These are phyloP conservation scores for Lysandra coridon DNA, from an alignment of 2,888 invertebrate genomes.

Conservation along the genomic window DNA sequence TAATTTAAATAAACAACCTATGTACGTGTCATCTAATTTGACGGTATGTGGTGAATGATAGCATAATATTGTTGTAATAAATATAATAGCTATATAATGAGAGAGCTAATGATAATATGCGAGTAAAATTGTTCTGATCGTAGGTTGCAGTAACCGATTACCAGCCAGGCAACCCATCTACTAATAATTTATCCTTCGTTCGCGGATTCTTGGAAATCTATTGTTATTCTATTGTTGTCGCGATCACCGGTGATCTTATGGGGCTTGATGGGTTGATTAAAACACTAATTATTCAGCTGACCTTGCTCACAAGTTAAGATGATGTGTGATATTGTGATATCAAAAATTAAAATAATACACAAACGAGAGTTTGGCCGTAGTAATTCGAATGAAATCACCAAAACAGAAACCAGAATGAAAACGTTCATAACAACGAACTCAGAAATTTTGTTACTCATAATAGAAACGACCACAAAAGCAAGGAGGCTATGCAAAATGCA, in stretches of 20 bases:
- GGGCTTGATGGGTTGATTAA: too few relatives aligned
- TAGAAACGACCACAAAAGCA: neutral
- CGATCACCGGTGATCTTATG: too few relatives aligned
- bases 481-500: conserved; percentile 24
- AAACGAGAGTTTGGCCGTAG: neutral
- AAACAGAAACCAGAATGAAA: neutral
- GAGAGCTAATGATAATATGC: too few relatives aligned
- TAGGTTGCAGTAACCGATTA: too few relatives aligned
- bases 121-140: too few relatives aligned
- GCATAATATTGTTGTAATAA: neutral
- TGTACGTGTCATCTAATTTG: neutral
- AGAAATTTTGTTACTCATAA: neutral
- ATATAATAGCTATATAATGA: neutral
- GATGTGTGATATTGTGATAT: neutral
- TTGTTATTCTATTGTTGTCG: too few relatives aligned
- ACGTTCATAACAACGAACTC: neutral
- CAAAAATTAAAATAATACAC: neutral
- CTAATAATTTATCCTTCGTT: too few relatives aligned
- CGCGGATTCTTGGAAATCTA: too few relatives aligned
- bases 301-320: too few relatives aligned
- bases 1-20: conserved; percentile 40
- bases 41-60: neutral
- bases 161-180: too few relatives aligned
- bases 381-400: neutral
- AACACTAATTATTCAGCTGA: too few relatives aligned